A percentile compares a stretch with the other conserved stretches of the same genome.
Evolutionary conservation across 1,140 invertebrate species (phyloP).

Genomic region (Drosophila burlai): DNA sequence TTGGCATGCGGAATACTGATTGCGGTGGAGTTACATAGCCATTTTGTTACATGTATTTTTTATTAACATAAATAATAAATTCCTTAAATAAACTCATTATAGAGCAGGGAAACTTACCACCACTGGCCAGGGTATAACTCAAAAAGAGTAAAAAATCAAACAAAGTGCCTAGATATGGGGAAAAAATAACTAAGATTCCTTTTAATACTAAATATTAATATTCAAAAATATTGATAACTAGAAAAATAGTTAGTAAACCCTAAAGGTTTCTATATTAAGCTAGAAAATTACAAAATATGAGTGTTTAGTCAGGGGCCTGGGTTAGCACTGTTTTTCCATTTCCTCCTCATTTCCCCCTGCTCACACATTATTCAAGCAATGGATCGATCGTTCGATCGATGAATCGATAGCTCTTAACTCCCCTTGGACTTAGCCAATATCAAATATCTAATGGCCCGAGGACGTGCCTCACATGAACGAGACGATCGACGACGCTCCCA

Average conservation of each 20-base stretch:
- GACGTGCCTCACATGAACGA: slow-evolving; percentile 48
- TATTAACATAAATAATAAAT: neutral
- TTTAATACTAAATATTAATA: neutral
- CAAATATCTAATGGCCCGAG: slow-evolving; percentile 10
- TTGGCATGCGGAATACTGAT: slow-evolving; percentile 16
- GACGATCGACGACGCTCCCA: slow-evolving; percentile 38
- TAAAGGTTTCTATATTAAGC: too few relatives aligned
- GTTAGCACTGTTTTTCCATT: neutral
- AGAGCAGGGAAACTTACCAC: neutral
- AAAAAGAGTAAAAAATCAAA: too few relatives aligned
- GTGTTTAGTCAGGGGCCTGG: neutral
- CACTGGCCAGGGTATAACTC: too few relatives aligned
- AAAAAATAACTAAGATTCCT: neutral
- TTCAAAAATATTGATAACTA: too few relatives aligned
- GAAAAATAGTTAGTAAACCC: too few relatives aligned
- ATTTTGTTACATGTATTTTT: too few relatives aligned
- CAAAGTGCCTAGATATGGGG: too few relatives aligned
- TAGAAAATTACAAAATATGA: too few relatives aligned
- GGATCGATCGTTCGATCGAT: slow-evolving; percentile 1
- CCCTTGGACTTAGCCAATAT: slow-evolving; percentile 25
- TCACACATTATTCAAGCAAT: neutral
- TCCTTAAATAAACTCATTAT: neutral
- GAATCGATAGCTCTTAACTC: neutral
- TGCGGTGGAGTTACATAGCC: too few relatives aligned
- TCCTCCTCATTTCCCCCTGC: neutral